Evolutionary conservation across 1,140 invertebrate genomes (phyloP), one percentile per base, ranked within the genome.

Genomic region (Diprion similis): DNA sequence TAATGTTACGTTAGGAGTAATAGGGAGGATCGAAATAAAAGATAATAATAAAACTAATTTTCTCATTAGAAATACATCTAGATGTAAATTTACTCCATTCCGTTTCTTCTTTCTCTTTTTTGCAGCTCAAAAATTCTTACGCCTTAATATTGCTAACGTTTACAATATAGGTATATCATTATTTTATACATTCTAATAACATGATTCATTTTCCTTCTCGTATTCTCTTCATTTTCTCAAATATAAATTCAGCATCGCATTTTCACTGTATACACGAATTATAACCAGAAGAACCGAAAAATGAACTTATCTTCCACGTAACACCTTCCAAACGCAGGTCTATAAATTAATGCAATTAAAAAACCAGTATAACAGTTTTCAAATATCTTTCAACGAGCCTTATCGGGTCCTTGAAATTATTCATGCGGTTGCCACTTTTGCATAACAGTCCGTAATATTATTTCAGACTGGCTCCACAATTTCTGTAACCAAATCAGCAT

Each of bases 51-150:
- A 59, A 15, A 8, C 11, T 59, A 59, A 59, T 59, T 59, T 59
- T 9, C 51, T 59, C n/a, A 59, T 59, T 59, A 59, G 11, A 59
- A 59, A 59, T 59, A 59, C 51, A 59, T 8, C 51, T 59, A 59
- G 11, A 15, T 59, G n/a, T 59, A 59, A 59, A 59, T 59, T 59
- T 17, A 59, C 11, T 37, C 24, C 24, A 37, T 17, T 59, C n/a
- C n/a, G n/a, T 15, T 59, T 59, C n/a, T 59, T 59, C n/a, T 59
- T 59, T 37, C 9, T 17, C n/a, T 13, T 59, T 15, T 59, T 59
- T 59, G 51, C 51, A 59, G 51, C 51, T 59, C 51, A 59, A 59
- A 59, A 59, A 59, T 59, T 59, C n/a, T 13, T 59, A 59, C 51
- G 9, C 51, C 51, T 59, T 59, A 59, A 37, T 17, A 17, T 59